These are phyloP conservation scores for Triplophysa dalaica DNA, from an alignment of 2,113 vertebrate genomes.

Conservation along the genomic window DNA sequence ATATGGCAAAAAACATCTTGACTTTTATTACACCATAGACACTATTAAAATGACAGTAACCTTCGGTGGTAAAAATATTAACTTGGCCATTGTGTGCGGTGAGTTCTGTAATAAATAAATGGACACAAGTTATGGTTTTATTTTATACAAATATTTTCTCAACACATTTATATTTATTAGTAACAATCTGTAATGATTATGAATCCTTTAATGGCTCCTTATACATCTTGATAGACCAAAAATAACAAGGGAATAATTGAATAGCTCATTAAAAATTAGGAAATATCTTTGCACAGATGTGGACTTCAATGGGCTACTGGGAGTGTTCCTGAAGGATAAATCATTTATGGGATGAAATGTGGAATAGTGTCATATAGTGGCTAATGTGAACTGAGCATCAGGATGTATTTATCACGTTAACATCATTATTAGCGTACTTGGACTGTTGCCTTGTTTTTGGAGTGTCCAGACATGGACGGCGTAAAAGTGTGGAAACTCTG, in stretches of 20 bases:
- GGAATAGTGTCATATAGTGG: not conserved
- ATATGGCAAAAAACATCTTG: conserved; percentile 30
- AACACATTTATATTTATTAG: conserved; percentile 33
- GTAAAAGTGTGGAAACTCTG: conserved; percentile 5
- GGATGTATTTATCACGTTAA: conserved; percentile 20
- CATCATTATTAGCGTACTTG: conserved; percentile 35
- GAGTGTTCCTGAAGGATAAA: conserved; percentile 1
- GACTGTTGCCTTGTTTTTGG: conserved; percentile 22
- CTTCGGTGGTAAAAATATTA: conserved; percentile 35
- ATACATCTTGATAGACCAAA: conserved; percentile 27
- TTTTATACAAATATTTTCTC: conserved; percentile 33
- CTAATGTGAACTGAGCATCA: conserved; percentile 13
- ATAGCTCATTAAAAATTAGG: conserved; percentile 27
- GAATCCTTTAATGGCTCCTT: conserved; percentile 25
- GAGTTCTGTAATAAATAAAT: conserved; percentile 24
- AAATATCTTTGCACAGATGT: conserved; percentile 33
- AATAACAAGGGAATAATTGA: conserved; percentile 16
- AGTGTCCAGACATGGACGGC: conserved; percentile 9
- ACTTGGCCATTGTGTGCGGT: conserved; percentile 19
- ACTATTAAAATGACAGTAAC: conserved; percentile 45
- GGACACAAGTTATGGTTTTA: conserved; percentile 11
- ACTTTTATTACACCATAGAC: conserved; percentile 46
- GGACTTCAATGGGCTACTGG: conserved; percentile 28
- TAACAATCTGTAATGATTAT: conserved; percentile 19
- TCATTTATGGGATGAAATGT: conserved; percentile 6